Conservation (phyloP, 2,797 vertebrate species). For the Acanthiza pusilla region DNA sequence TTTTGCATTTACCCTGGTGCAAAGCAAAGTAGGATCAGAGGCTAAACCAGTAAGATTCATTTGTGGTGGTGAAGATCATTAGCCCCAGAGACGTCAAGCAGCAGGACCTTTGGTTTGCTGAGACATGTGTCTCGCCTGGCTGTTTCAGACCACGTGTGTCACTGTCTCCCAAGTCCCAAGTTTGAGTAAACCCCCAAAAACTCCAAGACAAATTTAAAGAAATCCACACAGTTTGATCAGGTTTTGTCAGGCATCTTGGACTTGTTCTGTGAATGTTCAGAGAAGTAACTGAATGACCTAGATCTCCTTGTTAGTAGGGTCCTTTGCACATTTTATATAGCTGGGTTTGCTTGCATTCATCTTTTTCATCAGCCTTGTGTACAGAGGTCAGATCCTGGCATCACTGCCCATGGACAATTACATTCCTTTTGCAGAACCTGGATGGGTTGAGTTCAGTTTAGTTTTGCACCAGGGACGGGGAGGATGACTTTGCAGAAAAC, state of each 20-base stretch:
- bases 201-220: neutral
- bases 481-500: neutral
- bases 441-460: neutral
- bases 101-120: neutral
- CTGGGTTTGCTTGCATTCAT: neutral
- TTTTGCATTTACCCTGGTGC: neutral
- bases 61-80: neutral
- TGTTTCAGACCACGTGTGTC: neutral
- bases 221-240: neutral
- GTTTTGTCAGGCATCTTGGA: neutral
- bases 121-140: neutral
- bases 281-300: neutral
- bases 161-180: neutral
- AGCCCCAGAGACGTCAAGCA: neutral
- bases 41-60: neutral
- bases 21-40: neutral
- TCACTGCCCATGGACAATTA: neutral
- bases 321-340: neutral
- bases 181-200: neutral
- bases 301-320: neutral
- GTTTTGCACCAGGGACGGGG: neutral
- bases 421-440: neutral
- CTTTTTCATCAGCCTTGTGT: neutral
- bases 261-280: neutral
- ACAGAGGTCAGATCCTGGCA: neutral